Percentiles rank a stretch among this genome's conserved stretches.
phyloP scores from a whole-genome alignment of 2,888 invertebrate species.

The Icerya purchasi region DNA sequence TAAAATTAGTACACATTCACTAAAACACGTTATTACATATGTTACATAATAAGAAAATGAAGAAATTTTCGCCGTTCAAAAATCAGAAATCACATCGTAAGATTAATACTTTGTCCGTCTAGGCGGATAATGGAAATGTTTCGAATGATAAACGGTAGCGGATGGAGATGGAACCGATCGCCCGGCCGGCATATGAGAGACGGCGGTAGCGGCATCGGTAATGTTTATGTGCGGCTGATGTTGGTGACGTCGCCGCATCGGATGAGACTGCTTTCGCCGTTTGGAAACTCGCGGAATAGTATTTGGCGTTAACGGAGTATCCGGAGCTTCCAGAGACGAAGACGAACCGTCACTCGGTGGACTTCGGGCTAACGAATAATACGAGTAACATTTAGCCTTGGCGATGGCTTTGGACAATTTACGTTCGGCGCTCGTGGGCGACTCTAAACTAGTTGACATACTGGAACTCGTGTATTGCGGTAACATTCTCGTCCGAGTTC shows the following conservation, averaged over 20 bases:
- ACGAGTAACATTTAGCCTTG: conserved; percentile 22
- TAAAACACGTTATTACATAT: no score
- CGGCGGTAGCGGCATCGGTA: neutral
- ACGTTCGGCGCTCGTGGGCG: conserved; percentile 11
- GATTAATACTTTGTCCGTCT: neutral
- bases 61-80: neutral
- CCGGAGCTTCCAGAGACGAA: conserved; percentile 20
- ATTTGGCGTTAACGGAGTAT: conserved; percentile 20
- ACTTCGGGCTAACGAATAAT: conserved; percentile 22
- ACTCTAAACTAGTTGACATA: conserved; percentile 11
- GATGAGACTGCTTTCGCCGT: conserved; percentile 18
- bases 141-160: neutral
- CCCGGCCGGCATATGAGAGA: neutral
- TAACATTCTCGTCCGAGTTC: conserved; percentile 3
- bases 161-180: conserved; percentile 5
- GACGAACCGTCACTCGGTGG: conserved; percentile 22
- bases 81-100: neutral
- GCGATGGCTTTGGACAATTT: conserved; percentile 17
- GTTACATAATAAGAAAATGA: neutral
- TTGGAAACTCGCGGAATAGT: conserved; percentile 22
- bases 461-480: conserved; percentile 11
- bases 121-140: conserved; percentile 2
- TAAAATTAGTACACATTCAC: no score
- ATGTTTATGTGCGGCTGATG: neutral
- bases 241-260: conserved; percentile 9